phyloP scores from a whole-genome alignment of 2,113 vertebrate genomes.

The Thalassarche chlororhynchos region DNA sequence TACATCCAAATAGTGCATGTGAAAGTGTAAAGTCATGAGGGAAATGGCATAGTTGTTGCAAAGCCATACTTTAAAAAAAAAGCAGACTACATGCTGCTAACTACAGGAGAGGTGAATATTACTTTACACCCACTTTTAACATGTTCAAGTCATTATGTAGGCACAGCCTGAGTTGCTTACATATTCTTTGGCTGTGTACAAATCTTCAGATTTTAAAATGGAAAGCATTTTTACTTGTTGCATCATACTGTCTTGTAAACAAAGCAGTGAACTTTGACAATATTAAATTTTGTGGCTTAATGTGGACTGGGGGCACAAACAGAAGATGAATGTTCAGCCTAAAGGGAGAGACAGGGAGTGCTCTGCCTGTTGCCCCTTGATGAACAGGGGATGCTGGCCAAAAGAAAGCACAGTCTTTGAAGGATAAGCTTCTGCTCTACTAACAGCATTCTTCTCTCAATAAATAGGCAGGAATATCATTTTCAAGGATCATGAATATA shows the following conservation, averaged over 20 bases:
- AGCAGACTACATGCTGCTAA: neutral
- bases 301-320: neutral
- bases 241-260: neutral
- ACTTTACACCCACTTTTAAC: neutral
- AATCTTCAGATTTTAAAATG: neutral
- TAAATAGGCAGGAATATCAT: neutral
- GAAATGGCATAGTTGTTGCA: neutral
- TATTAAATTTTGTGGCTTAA: neutral
- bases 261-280: neutral
- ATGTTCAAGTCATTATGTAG: neutral
- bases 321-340: neutral
- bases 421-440: neutral
- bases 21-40: neutral
- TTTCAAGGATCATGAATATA: neutral
- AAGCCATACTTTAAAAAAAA: neutral
- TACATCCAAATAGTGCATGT: neutral
- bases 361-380: neutral
- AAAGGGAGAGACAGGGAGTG: neutral
- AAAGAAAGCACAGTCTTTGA: neutral
- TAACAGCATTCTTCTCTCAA: neutral
- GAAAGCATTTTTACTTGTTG: neutral
- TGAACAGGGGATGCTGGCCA: neutral
- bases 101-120: neutral
- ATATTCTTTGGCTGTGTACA: neutral
- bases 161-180: neutral